Conservation (phyloP, 2,888 invertebrate species). For the Heteropelma amictum region DNA sequence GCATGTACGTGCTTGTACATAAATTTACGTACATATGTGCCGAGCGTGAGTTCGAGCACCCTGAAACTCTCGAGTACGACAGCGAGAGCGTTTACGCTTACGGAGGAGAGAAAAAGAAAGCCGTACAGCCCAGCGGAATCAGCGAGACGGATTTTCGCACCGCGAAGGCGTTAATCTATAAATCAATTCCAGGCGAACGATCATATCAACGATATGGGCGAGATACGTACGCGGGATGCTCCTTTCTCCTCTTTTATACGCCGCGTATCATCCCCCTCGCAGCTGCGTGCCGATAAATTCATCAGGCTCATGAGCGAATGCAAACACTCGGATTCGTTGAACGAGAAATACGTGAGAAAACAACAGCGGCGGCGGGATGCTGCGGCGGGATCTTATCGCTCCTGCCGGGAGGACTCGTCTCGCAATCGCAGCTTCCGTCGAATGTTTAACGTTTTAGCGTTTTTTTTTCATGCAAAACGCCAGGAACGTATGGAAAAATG, state of each 20-base stretch:
- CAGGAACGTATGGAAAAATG: too few species aligned
- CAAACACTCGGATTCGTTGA: constrained; percentile 34
- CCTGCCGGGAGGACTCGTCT: too few species aligned
- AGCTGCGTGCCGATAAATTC: constrained; percentile 45
- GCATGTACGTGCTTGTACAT: neutral
- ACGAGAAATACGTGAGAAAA: constrained; percentile 23
- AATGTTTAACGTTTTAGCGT: too few species aligned
- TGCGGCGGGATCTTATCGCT: constrained; percentile 29
- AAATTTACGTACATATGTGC: constrained; percentile 4
- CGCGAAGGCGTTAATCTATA: constrained; percentile 53
- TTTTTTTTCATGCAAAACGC: too few species aligned
- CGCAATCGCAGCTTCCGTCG: too few species aligned
- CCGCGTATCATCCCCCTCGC: neutral
- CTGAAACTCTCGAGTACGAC: constrained; percentile 19
- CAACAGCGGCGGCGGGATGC: neutral
- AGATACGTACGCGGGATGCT: constrained; percentile 13
- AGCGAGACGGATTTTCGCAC: neutral
- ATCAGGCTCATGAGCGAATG: constrained; percentile 49
- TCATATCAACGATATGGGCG: constrained; percentile 50
- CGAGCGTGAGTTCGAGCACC: constrained; percentile 35
- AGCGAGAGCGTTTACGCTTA: neutral
- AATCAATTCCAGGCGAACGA: constrained; percentile 52
- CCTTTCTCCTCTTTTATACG: constrained; percentile 2
- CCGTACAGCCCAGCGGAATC: neutral
- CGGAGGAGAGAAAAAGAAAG: neutral